Percentiles rank a stretch among this genome's conserved stretches.
phyloP scores from a whole-genome alignment of 2,888 invertebrate species.

The Dermolepida albohirtum region DNA sequence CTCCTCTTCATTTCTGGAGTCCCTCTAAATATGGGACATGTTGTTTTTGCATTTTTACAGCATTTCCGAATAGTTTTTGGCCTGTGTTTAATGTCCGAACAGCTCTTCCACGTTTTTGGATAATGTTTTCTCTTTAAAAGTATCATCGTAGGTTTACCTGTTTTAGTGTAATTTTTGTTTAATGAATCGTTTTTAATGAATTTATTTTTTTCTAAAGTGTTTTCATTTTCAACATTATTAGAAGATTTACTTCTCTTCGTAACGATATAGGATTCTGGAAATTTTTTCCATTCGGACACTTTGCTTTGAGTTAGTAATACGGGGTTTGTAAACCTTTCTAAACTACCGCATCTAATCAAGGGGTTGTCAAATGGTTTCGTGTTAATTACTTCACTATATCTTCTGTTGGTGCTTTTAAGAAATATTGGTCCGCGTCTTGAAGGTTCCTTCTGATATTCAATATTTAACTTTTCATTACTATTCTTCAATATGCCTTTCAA shows the following conservation, averaged over 20 bases:
- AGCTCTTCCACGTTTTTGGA: slow-evolving; percentile 63
- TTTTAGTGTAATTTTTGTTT: slow-evolving; percentile 33
- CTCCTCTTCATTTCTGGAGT: slow-evolving; percentile 57
- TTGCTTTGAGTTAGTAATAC: slow-evolving; percentile 9
- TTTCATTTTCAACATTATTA: slow-evolving; percentile 3
- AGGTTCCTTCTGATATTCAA: slow-evolving; percentile 50
- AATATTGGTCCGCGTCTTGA: slow-evolving; percentile 50
- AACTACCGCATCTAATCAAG: slow-evolving; percentile 64
- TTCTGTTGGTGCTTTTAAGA: slow-evolving; percentile 56
- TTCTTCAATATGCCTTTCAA: slow-evolving; percentile 60
- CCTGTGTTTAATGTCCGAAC: slow-evolving; percentile 61
- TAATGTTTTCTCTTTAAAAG: slow-evolving; percentile 57
- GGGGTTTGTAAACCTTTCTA: slow-evolving; percentile 59
- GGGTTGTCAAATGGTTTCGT: slow-evolving; percentile 66
- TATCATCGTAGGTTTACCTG: slow-evolving; percentile 53
- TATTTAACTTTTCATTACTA: slow-evolving; percentile 54
- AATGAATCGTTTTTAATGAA: slow-evolving; percentile 15
- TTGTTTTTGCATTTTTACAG: slow-evolving; percentile 62
- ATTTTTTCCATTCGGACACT: slow-evolving; percentile 59
- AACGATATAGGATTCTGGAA: slow-evolving; percentile 65
- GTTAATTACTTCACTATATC: slow-evolving; percentile 69
- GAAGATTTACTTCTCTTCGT: slow-evolving; percentile 54
- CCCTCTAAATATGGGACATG: slow-evolving; percentile 60
- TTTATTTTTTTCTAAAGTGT: slow-evolving; percentile 1
- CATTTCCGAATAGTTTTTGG: slow-evolving; percentile 60